These are phyloP conservation scores for Lytechinus pictus DNA, from an alignment of 35 echinoderm and acorn worm genomes.

Conservation along the genomic window DNA sequence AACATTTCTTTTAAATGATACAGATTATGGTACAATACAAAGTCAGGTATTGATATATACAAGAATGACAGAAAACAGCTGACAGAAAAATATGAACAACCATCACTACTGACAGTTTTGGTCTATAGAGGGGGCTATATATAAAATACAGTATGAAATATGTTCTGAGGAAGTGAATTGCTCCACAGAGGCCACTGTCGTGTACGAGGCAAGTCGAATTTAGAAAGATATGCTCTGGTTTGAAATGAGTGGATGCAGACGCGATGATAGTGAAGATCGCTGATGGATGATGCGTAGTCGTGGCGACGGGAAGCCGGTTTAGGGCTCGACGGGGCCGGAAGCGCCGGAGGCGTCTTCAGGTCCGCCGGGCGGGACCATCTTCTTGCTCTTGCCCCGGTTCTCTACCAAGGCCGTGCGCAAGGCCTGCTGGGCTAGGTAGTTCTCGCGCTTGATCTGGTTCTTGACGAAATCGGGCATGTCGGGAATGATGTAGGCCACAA, in stretches of 20 bases:
- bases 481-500: constrained; percentile 84
- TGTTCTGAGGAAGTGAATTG: background rate
- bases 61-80: background rate
- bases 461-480: constrained; percentile 88
- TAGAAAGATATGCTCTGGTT: background rate
- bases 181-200: background rate
- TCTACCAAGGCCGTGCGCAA: constrained; percentile 64
- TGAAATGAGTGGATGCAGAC: background rate
- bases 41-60: background rate
- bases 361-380: constrained; percentile 26
- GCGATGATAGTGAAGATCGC: background rate
- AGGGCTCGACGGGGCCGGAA: background rate
- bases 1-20: background rate
- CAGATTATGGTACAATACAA: background rate
- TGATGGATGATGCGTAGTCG: background rate
- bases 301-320: background rate
- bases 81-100: background rate
- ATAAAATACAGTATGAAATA: background rate
- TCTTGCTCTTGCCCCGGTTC: constrained; percentile 57
- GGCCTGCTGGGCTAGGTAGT: constrained; percentile 89
- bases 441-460: constrained; percentile 90
- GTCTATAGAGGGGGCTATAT: background rate
- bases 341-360: background rate
- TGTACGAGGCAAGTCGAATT: background rate
- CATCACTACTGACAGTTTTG: background rate